phyloP scores from a whole-genome alignment of 2,113 vertebrate genomes.

The Catharus fuscescens region DNA sequence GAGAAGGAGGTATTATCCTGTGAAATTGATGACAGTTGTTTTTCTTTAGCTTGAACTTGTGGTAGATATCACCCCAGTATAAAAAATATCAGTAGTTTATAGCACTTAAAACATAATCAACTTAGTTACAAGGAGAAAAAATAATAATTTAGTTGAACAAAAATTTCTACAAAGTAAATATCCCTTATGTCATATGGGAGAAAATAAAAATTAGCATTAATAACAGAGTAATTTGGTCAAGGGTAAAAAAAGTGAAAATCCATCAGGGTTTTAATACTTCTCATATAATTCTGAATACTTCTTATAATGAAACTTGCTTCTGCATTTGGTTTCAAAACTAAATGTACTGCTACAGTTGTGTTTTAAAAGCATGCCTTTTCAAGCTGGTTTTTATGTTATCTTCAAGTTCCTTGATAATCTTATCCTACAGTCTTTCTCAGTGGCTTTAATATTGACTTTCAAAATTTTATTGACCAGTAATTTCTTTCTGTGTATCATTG shows the following conservation, averaged over 20 bases:
- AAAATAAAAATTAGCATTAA: not conserved
- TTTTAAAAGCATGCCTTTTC: not conserved
- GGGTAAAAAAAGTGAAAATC: not conserved
- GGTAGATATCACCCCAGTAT: not conserved
- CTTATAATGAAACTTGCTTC: not conserved
- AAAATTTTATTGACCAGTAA: not conserved
- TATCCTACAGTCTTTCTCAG: not conserved
- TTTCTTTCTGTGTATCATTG: not conserved
- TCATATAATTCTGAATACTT: not conserved
- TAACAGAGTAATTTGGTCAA: not conserved
- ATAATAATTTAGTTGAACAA: not conserved
- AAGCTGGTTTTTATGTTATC: not conserved
- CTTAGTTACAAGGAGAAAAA: not conserved
- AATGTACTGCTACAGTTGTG: not conserved
- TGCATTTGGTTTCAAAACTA: not conserved
- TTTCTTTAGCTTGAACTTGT: not conserved
- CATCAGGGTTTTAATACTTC: not conserved
- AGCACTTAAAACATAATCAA: not conserved
- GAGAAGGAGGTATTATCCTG: not conserved
- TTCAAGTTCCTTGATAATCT: not conserved
- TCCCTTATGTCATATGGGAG: not conserved
- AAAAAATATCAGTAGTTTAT: not conserved
- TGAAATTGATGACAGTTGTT: not conserved
- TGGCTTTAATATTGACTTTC: not conserved
- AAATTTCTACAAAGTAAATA: not conserved